These are phyloP conservation scores for Drosophila aldrichi DNA, from an alignment of 2,888 invertebrate genomes.

Conservation along the genomic window DNA sequence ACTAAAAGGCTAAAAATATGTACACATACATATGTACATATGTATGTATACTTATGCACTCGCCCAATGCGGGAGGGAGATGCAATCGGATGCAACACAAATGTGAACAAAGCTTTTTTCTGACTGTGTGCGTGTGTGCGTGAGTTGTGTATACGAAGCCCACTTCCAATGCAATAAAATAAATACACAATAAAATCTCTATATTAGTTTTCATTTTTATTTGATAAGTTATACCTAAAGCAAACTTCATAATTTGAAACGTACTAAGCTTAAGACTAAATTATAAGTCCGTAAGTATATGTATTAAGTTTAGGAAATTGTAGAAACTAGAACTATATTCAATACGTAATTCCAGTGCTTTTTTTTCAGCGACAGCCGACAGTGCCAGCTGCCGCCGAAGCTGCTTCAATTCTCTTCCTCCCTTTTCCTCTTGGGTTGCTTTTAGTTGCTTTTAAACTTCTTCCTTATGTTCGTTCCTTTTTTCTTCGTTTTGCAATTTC, in stretches of 20 bases:
- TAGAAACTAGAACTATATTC: slow-evolving; percentile 49
- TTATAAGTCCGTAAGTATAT: slow-evolving; percentile 70
- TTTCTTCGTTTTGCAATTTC: slow-evolving; percentile 20
- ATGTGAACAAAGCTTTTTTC: slow-evolving; percentile 36
- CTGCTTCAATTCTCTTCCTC: slow-evolving; percentile 21
- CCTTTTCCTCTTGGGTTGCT: neutral
- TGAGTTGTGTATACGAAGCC: neutral
- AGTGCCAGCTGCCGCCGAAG: slow-evolving; percentile 53
- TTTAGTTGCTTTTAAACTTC: slow-evolving; percentile 37
- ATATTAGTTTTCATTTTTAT: slow-evolving; percentile 43
- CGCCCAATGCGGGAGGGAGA: slow-evolving; percentile 11
- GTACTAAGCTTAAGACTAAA: slow-evolving; percentile 66
- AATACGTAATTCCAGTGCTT: slow-evolving; percentile 49
- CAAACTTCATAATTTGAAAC: slow-evolving; percentile 73
- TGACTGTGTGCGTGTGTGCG: neutral
- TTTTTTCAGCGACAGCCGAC: slow-evolving; percentile 45
- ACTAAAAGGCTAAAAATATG: slow-evolving; percentile 75
- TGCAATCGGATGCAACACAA: slow-evolving; percentile 10
- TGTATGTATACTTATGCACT: too few relatives aligned
- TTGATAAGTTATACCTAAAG: slow-evolving; percentile 53
- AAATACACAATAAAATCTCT: slow-evolving; percentile 20
- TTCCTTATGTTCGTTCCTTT: slow-evolving; percentile 26
- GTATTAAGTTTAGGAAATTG: slow-evolving; percentile 65
- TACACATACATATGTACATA: slow-evolving; percentile 13
- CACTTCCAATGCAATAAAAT: slow-evolving; percentile 29